Evolutionary conservation across 2,113 vertebrate genomes (phyloP), one percentile per base, ranked within the genome.

Genomic region (Neolamprologus modestus): DNA sequence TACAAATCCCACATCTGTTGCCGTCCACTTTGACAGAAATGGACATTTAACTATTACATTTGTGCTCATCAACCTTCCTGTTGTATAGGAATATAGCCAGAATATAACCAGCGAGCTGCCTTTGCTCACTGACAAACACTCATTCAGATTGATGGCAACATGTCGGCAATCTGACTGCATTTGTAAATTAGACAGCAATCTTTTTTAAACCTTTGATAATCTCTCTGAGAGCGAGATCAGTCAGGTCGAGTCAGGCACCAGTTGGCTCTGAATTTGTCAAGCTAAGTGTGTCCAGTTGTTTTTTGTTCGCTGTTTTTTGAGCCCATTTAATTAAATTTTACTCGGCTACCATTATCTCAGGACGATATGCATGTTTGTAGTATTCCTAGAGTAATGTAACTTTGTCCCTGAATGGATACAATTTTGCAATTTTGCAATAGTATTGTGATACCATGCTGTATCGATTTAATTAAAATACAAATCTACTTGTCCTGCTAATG

Each of bases 31-130:
- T 35, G 61, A 66, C 17, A 66, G 61, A 35, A 66, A 66, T 66
- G 0, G 31, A 63, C 6, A 33, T 19, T 63, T 35, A 63, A 0
- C 59, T 63, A 2, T 63, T 63, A 63, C 17, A n/a, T 63, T 2
- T 63, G 59, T 63, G 31, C 6, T 63, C 59, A 63, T 63, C 31
- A 35, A 5, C 2, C 9, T 12, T 66, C 31, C 3, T 35, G 61
- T 35, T 66, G 0, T 35, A 66, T 8, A 66, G 9, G 17, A 35
- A 1, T 66, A 0, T 66, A 66, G 9, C 59, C 17, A 35, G 59
- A 63, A 63, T 19, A 7, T 0, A 61, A 61, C 59, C 59, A 63
- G 59, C 31, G 4, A 63, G 59, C 59, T 63, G 59, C 17, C 3
- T 63, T 35, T 66, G 61, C 61, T 66, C 31, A n/a, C 31, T n/a